Evolutionary conservation across 2,113 vertebrate species (phyloP), one percentile per base, ranked within the genome.

Genomic region (Calonectris borealis): DNA sequence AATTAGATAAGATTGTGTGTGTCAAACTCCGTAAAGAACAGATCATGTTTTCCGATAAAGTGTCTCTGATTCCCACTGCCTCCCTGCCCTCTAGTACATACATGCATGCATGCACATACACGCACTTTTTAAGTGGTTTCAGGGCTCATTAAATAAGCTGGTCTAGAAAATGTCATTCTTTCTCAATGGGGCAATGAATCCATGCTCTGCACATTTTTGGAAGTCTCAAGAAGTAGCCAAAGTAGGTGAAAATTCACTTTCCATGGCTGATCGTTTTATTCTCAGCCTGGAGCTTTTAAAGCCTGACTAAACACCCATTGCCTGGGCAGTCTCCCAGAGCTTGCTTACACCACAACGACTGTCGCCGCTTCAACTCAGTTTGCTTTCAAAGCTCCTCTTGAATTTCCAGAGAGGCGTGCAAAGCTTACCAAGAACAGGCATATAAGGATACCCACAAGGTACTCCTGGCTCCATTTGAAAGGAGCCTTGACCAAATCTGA

Each of bases 1-100:
- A 93, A 90, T 95, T 82, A 91, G 81, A 83, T 94, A 93, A 92
- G 76, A 90, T 58, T 90, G 36, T 92, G 87, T 61, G 40, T 94
- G 52, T 76, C 79, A 86, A 66, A 60, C 44, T 72, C 57, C 3
- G 46, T 87, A 61, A 93, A 82, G 73, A 87, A 93, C 54, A 77
- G 71, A 70, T 84, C n/a, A 49, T 76, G 79, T 83, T 89, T 79
- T 85, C 21, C 0, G 52, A 73, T 91, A 87, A 89, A 73, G 31
- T 11, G 42, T 73, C 72, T 90, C 84, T 76, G 48, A 52, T 78
- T 95, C 52, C 48, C 48, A 87, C 65, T 82, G 44, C n/a, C 36
- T 76, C 40, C 34, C 55, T 86, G 10, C 40, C 36, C 38, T 55
- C 44, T 57, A n/a, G 57, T 51, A 71, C 48, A 38, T 29, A 31